Percentiles rank a stretch among this genome's conserved stretches.
These are phyloP conservation scores for Platyrinchus mystaceus DNA, from an alignment of 2,797 vertebrate genomes.

Conservation along the genomic window DNA sequence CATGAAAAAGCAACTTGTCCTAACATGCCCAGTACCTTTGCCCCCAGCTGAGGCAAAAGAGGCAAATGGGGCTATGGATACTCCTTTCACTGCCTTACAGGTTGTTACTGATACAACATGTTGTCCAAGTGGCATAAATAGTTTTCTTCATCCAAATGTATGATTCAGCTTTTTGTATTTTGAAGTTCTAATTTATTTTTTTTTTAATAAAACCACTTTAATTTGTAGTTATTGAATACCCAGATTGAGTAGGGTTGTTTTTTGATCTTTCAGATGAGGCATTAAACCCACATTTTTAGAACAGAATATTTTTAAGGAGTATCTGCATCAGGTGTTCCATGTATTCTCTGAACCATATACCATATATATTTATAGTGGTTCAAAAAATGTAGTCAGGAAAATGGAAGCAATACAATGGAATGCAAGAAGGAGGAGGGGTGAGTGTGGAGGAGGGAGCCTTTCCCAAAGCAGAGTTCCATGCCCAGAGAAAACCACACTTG, in stretches of 20 bases:
- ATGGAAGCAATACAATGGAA: background rate
- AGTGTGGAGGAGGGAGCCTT: background rate
- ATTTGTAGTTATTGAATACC: background rate
- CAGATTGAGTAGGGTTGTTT: background rate
- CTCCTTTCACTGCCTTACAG: background rate
- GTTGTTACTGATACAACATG: background rate
- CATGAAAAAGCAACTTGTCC: background rate
- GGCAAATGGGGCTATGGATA: background rate
- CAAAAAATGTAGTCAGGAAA: background rate
- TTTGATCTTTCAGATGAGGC: background rate
- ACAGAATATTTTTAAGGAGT: background rate
- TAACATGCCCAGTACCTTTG: background rate
- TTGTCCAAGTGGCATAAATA: background rate
- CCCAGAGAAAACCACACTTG: background rate
- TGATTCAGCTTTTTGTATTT: background rate
- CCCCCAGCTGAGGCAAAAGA: accelerated
- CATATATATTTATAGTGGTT: background rate
- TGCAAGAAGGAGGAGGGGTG: background rate
- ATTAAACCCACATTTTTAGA: background rate
- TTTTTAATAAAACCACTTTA: background rate
- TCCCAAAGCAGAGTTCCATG: background rate
- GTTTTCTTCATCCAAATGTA: background rate
- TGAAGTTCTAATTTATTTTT: background rate
- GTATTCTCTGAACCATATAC: background rate
- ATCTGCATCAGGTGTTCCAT: background rate